Conservation (phyloP, 2,888 invertebrate genomes). For the Linnaemya tessellans region DNA sequence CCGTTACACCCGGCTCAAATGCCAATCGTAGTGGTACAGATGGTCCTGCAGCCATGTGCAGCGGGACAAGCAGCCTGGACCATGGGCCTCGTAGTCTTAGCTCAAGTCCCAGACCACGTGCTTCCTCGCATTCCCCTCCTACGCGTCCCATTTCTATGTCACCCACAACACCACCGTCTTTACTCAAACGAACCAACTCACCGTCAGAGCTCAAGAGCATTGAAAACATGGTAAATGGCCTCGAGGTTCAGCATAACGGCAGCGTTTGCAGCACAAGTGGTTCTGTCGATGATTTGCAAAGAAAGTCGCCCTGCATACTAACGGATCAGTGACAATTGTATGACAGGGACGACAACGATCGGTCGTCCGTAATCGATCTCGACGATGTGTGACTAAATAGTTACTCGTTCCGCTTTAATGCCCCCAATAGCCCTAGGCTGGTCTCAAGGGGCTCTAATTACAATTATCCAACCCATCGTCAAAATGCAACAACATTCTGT, state of each 20-base stretch:
- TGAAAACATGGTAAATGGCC: conserved; percentile 98
- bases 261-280: conserved; percentile 75
- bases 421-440: conserved; percentile 27
- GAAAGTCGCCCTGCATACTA: conserved; percentile 74
- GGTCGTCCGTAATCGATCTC: conserved; percentile 83
- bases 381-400: conserved; percentile 82
- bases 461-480: conserved; percentile 66
- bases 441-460: conserved; percentile 41
- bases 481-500: conserved; percentile 63
- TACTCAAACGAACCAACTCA: conserved; percentile 81
- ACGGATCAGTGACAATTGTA: conserved; percentile 83
- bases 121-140: conserved; percentile 83
- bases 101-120: conserved; percentile 83
- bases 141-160: conserved; percentile 83
- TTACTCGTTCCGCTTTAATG: conserved; percentile 57
- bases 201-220: conserved; percentile 95
- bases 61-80: conserved; percentile 76
- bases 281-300: conserved; percentile 76
- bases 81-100: conserved; percentile 82
- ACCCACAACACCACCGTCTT: conserved; percentile 84
- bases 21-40: conserved; percentile 79
- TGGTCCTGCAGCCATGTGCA: conserved; percentile 74
- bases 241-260: conserved; percentile 91
- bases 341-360: conserved; percentile 81
- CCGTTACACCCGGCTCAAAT: conserved; percentile 90